phyloP scores from a whole-genome alignment of 2,113 vertebrate genomes.

The Aegotheles bennettii region DNA sequence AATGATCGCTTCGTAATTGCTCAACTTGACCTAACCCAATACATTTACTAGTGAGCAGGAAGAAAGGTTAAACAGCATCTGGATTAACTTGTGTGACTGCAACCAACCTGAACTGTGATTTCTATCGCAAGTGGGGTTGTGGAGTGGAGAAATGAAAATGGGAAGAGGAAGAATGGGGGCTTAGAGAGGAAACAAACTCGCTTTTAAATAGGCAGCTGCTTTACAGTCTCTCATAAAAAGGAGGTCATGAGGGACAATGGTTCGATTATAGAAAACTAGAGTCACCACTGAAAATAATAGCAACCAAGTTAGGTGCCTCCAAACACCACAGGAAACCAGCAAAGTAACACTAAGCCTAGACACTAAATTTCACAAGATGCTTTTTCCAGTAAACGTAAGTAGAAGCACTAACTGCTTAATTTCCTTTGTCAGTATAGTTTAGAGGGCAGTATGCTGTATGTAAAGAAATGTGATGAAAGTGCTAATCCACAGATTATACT shows the following conservation, averaged over 20 bases:
- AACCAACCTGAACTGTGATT: background rate
- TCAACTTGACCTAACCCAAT: background rate
- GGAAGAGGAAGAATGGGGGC: background rate
- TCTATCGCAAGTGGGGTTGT: rapidly evolving
- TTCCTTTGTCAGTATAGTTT: background rate
- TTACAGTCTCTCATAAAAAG: background rate
- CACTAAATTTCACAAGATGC: background rate
- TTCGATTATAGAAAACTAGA: background rate
- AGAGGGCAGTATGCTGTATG: background rate
- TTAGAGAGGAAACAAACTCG: background rate
- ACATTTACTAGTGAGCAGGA: background rate
- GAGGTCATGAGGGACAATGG: background rate
- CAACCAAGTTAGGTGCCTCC: background rate
- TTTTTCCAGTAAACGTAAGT: background rate
- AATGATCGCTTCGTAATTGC: background rate
- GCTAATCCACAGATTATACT: background rate
- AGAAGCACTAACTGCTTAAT: background rate
- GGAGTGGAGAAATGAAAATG: background rate
- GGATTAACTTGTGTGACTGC: background rate
- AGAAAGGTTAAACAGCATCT: background rate
- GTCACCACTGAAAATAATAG: background rate
- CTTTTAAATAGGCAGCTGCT: background rate
- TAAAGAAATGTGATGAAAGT: background rate
- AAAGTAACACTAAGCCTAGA: background rate
- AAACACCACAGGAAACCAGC: background rate